Evolutionary conservation across 2,797 vertebrate genomes (phyloP), one percentile per base, ranked within the genome.

Genomic region (Tolypeutes matacus): DNA sequence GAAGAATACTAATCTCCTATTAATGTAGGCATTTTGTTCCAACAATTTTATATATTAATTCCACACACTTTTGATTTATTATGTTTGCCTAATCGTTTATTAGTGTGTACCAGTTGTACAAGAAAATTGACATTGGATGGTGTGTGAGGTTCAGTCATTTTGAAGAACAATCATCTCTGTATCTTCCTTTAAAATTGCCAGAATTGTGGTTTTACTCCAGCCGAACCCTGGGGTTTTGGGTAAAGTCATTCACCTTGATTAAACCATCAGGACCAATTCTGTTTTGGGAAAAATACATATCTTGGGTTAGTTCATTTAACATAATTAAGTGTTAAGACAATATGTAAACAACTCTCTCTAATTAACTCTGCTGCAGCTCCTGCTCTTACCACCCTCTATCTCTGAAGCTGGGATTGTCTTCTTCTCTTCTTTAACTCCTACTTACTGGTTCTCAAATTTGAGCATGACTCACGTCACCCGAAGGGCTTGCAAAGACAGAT

Each of bases 231-330:
- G 98, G 98, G 83, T 98, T 98, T 96, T 98, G 97, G 91, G 96
- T 98, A 95, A 98, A 98, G 96, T 98, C 98, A 77, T 67, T 97
- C 96, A 98, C 98, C 83, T 97, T 98, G 97, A 98, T 98, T 96
- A 98, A 95, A 70, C 98, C 98, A 91, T 98, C 98, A 70, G 97
- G 97, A 86, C 97, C 98, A 93, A 98, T 98, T 93, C 98, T 98
- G 97, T 96, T 91, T 89, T 94, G 93, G 62, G 36, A 92, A 85
- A 96, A 96, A 95, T 15, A 89, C 10, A 77, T 46, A 84, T 46
- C 21, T 70, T 72, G 72, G 53, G 80, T 97, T 94, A 97, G 64
- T 67, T 91, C 27, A 34, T 56, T 72, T 89, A 86, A 62, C 21
- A 80, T 39, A 60, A 56, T 64, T 46, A 56, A 29, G 65, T 65